phyloP scores from a whole-genome alignment of 2,797 vertebrate genomes.

The Rhodeus uyekii region DNA sequence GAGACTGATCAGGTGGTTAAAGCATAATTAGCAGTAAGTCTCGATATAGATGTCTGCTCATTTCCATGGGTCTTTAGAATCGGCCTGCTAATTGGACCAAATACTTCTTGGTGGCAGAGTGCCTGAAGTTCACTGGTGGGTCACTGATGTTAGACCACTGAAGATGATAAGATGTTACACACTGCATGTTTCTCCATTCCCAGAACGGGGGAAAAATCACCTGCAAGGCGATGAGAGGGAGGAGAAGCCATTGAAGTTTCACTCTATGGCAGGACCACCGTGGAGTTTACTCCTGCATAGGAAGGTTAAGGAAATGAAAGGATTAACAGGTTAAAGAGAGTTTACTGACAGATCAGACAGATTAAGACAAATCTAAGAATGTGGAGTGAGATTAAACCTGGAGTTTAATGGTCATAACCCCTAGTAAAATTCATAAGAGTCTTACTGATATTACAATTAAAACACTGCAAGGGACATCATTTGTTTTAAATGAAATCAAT shows the following conservation, averaged over 20 bases:
- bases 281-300: conserved; percentile 55
- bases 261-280: conserved; percentile 59
- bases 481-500: neutral
- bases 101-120: conserved; percentile 48
- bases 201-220: neutral
- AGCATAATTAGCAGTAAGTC: conserved; percentile 58
- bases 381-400: conserved; percentile 49
- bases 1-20: conserved; percentile 55
- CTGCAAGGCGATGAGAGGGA: neutral
- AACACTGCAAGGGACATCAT: neutral
- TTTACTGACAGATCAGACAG: conserved; percentile 71
- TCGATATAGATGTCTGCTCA: conserved; percentile 39
- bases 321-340: conserved; percentile 75
- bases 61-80: conserved; percentile 47
- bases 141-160: conserved; percentile 41
- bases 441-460: neutral
- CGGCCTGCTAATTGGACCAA: conserved; percentile 48
- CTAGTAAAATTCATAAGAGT: neutral
- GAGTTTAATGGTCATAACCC: conserved; percentile 43
- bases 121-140: conserved; percentile 60
- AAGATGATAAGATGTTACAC: conserved; percentile 40
- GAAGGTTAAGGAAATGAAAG: conserved; percentile 60
- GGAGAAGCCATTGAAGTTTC: conserved; percentile 10
- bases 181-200: neutral
- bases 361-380: conserved; percentile 59